Evolutionary conservation across 1,140 invertebrate genomes (phyloP).

Genomic region (Drosophila dunni): DNA sequence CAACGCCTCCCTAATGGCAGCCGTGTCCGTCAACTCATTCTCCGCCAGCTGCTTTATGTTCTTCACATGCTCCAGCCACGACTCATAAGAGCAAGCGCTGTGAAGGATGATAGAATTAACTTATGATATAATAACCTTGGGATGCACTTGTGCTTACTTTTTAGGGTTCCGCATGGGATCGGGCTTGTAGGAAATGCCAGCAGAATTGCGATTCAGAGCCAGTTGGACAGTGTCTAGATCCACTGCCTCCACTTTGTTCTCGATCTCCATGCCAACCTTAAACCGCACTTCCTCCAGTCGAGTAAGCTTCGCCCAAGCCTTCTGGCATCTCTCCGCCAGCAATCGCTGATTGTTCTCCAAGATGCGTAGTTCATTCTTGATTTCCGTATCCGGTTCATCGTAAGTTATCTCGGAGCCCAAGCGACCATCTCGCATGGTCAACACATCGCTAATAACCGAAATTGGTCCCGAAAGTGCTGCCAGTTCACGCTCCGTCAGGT

Average conservation of each 20-base stretch:
- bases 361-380: slow-evolving; percentile 92
- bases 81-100: slow-evolving; percentile 89
- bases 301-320: slow-evolving; percentile 93
- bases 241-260: slow-evolving; percentile 92
- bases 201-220: slow-evolving; percentile 89
- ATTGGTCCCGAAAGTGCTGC: slow-evolving; percentile 90
- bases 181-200: slow-evolving; percentile 92
- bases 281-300: slow-evolving; percentile 92
- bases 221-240: slow-evolving; percentile 92
- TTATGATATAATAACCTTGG: neutral
- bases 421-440: slow-evolving; percentile 92
- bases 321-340: slow-evolving; percentile 90
- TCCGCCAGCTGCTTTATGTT: slow-evolving; percentile 90
- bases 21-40: slow-evolving; percentile 90
- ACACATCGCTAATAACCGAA: slow-evolving; percentile 91
- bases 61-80: slow-evolving; percentile 92
- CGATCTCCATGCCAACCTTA: slow-evolving; percentile 91
- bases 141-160: slow-evolving; percentile 85
- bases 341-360: slow-evolving; percentile 91
- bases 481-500: slow-evolving; percentile 90
- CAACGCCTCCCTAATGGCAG: slow-evolving; percentile 91
- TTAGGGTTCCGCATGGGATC: slow-evolving; percentile 90
- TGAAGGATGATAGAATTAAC: slow-evolving; percentile 4
- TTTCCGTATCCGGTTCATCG: slow-evolving; percentile 92
- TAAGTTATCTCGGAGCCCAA: slow-evolving; percentile 91